Base-by-base conservation (phyloP, 2,888 invertebrate species). In the Belgica antarctica region DNA sequence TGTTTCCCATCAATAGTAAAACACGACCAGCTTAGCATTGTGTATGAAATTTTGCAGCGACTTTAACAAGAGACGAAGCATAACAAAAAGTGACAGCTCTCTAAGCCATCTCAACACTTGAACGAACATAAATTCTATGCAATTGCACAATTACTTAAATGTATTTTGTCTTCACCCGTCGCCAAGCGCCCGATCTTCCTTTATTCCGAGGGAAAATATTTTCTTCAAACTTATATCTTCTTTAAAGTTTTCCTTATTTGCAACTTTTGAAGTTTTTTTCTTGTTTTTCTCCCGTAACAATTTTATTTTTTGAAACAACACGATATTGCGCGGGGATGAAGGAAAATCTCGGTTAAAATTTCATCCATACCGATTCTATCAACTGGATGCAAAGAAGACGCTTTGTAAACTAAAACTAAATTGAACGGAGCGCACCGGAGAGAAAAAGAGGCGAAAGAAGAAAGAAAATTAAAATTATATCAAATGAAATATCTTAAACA, bases 121-220 rank as follows among this genome's bases (percentile, higher is more conserved):
- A 52, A 52, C 17, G 52, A 8, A 52, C 52, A 52, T 52, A 52
- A 52, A 52, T 52, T 52, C 22, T 17, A 52, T 52, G 52, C 52
- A 52, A 52, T 52, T 52, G 52, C 52, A 52, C 52, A 52, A 52
- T 52, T 52, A 52, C 52, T 52, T 52, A 52, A 52, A 52, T 52
- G 52, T 52, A 17, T 46, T 46, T 46, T 15, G 12, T 46, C 17
- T 15, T 46, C 10, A 31, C 5, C 31, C 10, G n/a, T n/a, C n/a
- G n/a, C n/a, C n/a, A n/a, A n/a, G n/a, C n/a, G n/a, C n/a, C n/a
- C n/a, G n/a, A n/a, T 31, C 31, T 31, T 31, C 31, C 31, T 31
- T 31, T 31, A 7, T 10, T 31, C 31, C 4, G 5, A 31, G 31
- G 10, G 10, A 31, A 19, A 52, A 52, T 52, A 52, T 52, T 52